phyloP scores from a whole-genome alignment of 2,888 invertebrate species.

The Sphecodes monilicornis region DNA sequence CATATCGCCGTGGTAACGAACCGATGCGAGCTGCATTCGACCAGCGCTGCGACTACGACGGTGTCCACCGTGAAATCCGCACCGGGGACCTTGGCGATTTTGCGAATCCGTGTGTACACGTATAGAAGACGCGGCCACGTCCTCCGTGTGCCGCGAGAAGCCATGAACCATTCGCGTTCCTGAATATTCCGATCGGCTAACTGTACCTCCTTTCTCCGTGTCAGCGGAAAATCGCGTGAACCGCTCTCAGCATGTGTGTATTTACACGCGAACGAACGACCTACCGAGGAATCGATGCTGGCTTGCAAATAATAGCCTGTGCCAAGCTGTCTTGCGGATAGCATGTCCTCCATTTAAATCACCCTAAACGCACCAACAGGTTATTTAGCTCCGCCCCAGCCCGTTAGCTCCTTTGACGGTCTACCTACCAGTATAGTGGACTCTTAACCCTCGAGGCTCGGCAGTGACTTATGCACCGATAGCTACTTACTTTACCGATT shows the following conservation, averaged over 20 bases:
- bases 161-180: constrained; percentile 8
- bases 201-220: constrained; percentile 46
- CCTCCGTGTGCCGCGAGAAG: constrained; percentile 13
- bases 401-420: neutral
- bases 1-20: constrained; percentile 62
- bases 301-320: neutral
- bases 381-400: neutral
- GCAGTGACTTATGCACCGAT: no score
- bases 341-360: constrained; percentile 11
- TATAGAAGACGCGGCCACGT: constrained; percentile 6
- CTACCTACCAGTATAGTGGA: neutral
- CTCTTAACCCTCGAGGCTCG: neutral
- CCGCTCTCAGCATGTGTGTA: neutral
- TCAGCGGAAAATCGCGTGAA: constrained; percentile 20
- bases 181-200: constrained; percentile 58
- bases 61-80: constrained; percentile 34
- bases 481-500: neutral
- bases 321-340: neutral
- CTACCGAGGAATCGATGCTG: neutral
- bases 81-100: constrained; percentile 3
- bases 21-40: constrained; percentile 62
- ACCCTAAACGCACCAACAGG: neutral
- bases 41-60: neutral
- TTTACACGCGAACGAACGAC: neutral
- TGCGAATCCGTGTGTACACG: neutral